These are phyloP conservation scores for Schmidtea mediterranea DNA, from an alignment of 1,140 invertebrate genomes.

Conservation along the genomic window DNA sequence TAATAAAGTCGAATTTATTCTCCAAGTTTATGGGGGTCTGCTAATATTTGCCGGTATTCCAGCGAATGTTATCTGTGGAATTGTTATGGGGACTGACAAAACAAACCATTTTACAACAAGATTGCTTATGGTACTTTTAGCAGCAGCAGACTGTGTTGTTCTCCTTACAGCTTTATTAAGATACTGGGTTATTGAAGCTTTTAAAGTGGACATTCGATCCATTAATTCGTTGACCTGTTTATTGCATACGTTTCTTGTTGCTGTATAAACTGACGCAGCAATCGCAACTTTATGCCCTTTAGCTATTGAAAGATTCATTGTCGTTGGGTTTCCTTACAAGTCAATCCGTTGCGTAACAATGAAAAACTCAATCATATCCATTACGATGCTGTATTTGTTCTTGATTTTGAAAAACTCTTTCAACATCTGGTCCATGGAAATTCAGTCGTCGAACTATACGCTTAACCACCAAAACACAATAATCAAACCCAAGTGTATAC, in stretches of 20 bases:
- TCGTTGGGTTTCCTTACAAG: not conserved
- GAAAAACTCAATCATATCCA: not conserved
- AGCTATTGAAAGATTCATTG: not conserved
- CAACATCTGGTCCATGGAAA: too few species aligned
- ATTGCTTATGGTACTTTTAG: not conserved
- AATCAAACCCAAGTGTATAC: too few species aligned
- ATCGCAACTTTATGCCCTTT: not conserved
- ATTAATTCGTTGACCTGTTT: not conserved
- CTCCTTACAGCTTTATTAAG: not conserved
- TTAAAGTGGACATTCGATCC: conserved; percentile 1
- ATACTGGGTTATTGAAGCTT: not conserved
- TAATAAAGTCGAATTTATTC: too few species aligned
- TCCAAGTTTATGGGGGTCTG: too few species aligned
- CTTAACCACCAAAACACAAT: too few species aligned
- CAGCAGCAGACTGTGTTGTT: not conserved
- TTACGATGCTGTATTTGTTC: not conserved
- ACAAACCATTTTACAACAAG: not conserved
- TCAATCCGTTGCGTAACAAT: not conserved
- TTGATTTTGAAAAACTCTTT: not conserved
- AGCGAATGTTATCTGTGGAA: too few species aligned
- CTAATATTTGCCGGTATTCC: too few species aligned
- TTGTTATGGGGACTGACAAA: too few species aligned
- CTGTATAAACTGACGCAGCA: not conserved
- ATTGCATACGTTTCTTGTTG: not conserved
- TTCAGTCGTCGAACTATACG: too few species aligned